phyloP scores from a whole-genome alignment of 2,797 vertebrate genomes.

The Platalea minor region DNA sequence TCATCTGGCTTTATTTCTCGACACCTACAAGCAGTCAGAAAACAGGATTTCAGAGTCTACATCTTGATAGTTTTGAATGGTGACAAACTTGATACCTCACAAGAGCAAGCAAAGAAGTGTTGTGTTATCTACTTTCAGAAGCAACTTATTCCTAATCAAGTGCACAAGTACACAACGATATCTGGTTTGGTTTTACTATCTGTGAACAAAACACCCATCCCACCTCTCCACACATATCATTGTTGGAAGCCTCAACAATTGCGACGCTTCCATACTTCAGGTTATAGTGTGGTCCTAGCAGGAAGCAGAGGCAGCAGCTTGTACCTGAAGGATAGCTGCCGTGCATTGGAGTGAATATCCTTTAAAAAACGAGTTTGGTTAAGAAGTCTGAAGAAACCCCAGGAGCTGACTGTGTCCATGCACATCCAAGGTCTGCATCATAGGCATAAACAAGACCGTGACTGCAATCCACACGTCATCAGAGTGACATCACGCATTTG shows the following conservation, averaged over 20 bases:
- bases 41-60: neutral
- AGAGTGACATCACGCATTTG: neutral
- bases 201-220: neutral
- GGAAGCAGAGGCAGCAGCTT: neutral
- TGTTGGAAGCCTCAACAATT: neutral
- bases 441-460: neutral
- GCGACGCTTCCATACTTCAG: neutral
- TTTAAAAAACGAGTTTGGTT: neutral
- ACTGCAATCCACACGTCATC: neutral
- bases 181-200: neutral
- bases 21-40: slow-evolving; percentile 75
- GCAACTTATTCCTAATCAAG: neutral
- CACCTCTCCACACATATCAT: neutral
- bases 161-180: neutral
- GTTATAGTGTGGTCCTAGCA: neutral
- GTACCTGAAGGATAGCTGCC: neutral
- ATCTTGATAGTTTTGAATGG: neutral
- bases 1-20: slow-evolving; percentile 85
- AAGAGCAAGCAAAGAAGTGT: neutral
- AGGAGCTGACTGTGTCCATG: neutral
- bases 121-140: neutral
- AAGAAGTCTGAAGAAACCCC: neutral
- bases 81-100: neutral
- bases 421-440: neutral
- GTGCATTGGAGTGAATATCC: neutral